A percentile compares a stretch with the other conserved stretches of the same genome.
Conservation (phyloP, 2,113 vertebrate genomes). For the Eurypyga helias region DNA sequence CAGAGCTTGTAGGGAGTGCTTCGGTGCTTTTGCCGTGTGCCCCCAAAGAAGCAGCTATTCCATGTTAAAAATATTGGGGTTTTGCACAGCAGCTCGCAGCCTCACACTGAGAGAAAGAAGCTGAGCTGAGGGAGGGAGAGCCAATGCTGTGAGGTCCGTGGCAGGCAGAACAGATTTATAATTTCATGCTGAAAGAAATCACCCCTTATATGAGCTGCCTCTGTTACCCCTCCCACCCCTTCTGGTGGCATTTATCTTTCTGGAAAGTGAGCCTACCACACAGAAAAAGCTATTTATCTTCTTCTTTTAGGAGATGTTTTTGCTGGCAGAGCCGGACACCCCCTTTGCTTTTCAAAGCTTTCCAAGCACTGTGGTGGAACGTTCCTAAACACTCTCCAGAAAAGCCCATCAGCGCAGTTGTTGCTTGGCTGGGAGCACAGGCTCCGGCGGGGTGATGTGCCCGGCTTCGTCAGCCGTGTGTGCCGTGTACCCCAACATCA, state of each 20-base stretch:
- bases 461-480: not conserved
- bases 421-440: not conserved
- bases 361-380: not conserved
- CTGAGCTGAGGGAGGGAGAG: not conserved
- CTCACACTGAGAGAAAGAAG: not conserved
- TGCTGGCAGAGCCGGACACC: slow-evolving; percentile 10
- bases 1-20: not conserved
- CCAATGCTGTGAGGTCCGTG: not conserved
- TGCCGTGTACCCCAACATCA: fast-evolving
- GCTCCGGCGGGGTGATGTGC: fast-evolving
- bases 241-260: not conserved
- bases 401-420: not conserved
- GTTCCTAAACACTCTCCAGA: not conserved
- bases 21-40: not conserved
- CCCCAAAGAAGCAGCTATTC: not conserved
- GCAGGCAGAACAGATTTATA: slow-evolving; percentile 20
- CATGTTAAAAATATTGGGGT: not conserved
- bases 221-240: not conserved
- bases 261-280: not conserved
- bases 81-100: not conserved
- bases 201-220: not conserved
- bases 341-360: slow-evolving; percentile 8
- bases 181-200: slow-evolving; percentile 31
- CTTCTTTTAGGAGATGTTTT: slow-evolving; percentile 21
- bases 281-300: slow-evolving; percentile 1